Percentiles rank a stretch among this genome's conserved stretches.
Evolutionary conservation across 1,140 invertebrate species (phyloP).

Genomic region (Tribolium castaneum): DNA sequence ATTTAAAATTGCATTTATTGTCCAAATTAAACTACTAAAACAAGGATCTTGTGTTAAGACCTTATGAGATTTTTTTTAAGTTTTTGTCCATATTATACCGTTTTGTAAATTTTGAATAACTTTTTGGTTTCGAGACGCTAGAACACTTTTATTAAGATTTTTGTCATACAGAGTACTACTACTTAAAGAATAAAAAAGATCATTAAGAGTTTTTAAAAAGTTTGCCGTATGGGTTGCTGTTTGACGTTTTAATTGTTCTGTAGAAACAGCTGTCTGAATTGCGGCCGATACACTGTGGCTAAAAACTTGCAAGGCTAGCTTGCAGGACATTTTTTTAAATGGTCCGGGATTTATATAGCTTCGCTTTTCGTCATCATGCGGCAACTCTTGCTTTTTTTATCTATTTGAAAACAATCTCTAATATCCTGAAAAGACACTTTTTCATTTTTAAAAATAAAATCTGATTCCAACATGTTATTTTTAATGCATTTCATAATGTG

Average conservation of each 20-base stretch:
- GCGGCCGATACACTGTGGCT: constrained; percentile 46
- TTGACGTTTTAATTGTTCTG: constrained; percentile 45
- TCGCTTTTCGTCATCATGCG: constrained; percentile 47
- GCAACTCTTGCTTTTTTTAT: constrained; percentile 13
- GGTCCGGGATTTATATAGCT: constrained; percentile 53
- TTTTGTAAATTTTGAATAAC: not conserved
- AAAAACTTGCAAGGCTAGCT: constrained; percentile 52
- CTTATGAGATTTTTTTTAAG: not conserved
- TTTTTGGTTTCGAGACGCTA: not conserved
- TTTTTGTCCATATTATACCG: not conserved
- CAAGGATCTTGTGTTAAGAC: constrained; percentile 17
- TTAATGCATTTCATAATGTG: constrained; percentile 45
- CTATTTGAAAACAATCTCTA: constrained; percentile 40
- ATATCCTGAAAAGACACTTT: constrained; percentile 13
- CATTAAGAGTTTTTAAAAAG: constrained; percentile 14
- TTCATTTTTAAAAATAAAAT: constrained; percentile 4
- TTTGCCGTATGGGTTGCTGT: constrained; percentile 48
- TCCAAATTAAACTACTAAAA: constrained; percentile 45
- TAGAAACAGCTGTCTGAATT: constrained; percentile 48
- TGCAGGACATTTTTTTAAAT: constrained; percentile 54
- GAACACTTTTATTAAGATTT: constrained; percentile 41
- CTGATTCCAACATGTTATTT: constrained; percentile 43
- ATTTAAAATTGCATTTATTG: constrained; percentile 44
- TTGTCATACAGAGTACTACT: constrained; percentile 24
- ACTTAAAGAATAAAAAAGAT: constrained; percentile 49